These are phyloP conservation scores for Archilochus colubris DNA, from an alignment of 2,113 vertebrate species.

Conservation along the genomic window DNA sequence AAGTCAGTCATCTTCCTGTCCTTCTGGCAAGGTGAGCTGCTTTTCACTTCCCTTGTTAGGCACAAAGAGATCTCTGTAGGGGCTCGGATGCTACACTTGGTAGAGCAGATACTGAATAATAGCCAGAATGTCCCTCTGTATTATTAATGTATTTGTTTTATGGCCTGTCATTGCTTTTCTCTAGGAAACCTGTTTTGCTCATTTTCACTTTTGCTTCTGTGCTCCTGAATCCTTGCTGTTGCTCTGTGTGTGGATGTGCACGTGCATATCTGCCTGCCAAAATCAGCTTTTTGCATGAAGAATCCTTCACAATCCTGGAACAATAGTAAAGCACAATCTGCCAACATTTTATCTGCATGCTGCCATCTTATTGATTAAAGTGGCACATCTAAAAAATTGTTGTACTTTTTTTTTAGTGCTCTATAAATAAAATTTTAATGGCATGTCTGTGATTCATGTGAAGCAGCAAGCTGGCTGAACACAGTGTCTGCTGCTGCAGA, in stretches of 20 bases:
- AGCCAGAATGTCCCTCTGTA: neutral
- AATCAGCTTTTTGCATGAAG: neutral
- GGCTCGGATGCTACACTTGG: neutral
- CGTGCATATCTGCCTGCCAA: neutral
- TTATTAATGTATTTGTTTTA: neutral
- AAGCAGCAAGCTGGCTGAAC: neutral
- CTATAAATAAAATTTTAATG: neutral
- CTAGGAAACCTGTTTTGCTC: neutral
- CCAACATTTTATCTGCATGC: neutral
- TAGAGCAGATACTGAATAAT: neutral
- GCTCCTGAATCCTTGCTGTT: neutral
- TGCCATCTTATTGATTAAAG: constrained; percentile 11
- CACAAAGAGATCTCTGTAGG: neutral
- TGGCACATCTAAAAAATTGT: neutral
- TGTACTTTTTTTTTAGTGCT: neutral
- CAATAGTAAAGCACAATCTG: neutral
- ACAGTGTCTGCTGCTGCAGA: neutral
- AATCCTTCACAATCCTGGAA: neutral
- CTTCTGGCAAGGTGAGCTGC: constrained; percentile 92
- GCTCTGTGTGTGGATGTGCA: neutral
- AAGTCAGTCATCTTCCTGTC: constrained; percentile 97
- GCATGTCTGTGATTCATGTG: neutral
- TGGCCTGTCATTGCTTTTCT: neutral
- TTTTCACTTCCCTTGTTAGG: neutral
- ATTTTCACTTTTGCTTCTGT: neutral